Evolutionary conservation across 1,140 invertebrate genomes (phyloP).

Genomic region (Philopotamus ludificatus): DNA sequence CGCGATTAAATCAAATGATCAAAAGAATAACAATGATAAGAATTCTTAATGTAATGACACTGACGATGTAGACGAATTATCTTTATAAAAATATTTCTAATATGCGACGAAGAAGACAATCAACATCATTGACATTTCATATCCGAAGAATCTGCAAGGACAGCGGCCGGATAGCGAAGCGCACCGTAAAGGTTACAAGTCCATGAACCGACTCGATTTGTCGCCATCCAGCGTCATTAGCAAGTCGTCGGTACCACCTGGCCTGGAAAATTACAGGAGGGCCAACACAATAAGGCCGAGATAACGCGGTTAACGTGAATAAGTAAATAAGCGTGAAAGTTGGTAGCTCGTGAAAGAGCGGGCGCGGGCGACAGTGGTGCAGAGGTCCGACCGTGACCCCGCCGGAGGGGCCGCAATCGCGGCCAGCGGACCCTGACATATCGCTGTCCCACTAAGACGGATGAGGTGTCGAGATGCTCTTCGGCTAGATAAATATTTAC

Average conservation of each 20-base stretch:
- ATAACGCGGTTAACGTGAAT: conserved; percentile 20
- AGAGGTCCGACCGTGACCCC: background rate
- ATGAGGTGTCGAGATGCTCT: background rate
- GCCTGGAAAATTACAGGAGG: conserved; percentile 19
- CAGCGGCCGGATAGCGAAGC: too few relatives aligned
- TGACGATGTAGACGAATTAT: too few relatives aligned
- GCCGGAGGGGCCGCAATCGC: background rate
- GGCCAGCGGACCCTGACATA: background rate
- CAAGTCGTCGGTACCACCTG: background rate
- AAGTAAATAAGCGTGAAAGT: conserved; percentile 20
- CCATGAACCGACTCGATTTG: background rate
- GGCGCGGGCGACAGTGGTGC: background rate
- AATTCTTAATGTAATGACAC: too few relatives aligned
- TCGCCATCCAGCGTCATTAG: conserved; percentile 14
- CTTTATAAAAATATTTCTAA: too few relatives aligned
- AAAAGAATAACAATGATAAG: too few relatives aligned
- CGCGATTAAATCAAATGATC: too few relatives aligned
- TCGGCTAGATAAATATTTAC: conserved; percentile 6
- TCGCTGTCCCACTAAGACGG: background rate
- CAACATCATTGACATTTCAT: too few relatives aligned
- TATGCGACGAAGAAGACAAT: too few relatives aligned
- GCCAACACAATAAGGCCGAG: conserved; percentile 6
- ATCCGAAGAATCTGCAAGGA: too few relatives aligned
- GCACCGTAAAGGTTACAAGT: background rate
- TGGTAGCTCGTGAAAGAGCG: conserved; percentile 13